A percentile compares a stretch with the other conserved stretches of the same genome.
phyloP scores from a whole-genome alignment of 2,797 vertebrate genomes.

The Xenentodon cancila region DNA sequence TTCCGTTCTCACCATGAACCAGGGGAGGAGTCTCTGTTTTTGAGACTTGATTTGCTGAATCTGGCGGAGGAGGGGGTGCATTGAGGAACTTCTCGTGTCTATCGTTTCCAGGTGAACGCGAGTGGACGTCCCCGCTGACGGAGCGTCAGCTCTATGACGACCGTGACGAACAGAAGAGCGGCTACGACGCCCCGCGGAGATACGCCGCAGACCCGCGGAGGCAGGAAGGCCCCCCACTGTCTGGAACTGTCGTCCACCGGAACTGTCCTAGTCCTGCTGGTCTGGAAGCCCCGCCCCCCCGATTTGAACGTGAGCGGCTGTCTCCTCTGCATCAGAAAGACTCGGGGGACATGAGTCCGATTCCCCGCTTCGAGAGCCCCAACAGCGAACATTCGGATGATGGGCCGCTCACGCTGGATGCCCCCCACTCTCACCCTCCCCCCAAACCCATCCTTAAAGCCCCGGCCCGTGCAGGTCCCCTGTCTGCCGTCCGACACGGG shows the following conservation, averaged over 20 bases:
- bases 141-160: conserved; percentile 65
- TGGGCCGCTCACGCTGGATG: conserved; percentile 60
- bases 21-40: too few species aligned
- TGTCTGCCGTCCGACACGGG: conserved; percentile 31
- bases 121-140: conserved; percentile 75
- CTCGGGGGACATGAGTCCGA: conserved; percentile 67
- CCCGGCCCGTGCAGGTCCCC: accelerated
- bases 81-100: not conserved
- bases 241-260: conserved; percentile 66
- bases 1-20: too few species aligned
- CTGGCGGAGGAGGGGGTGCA: too few species aligned
- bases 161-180: conserved; percentile 77
- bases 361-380: conserved; percentile 81
- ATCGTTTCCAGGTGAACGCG: conserved; percentile 63
- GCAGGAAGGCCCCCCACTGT: conserved; percentile 79
- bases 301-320: conserved; percentile 85
- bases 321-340: conserved; percentile 73
- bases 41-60: too few species aligned
- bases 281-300: conserved; percentile 76
- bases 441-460: conserved; percentile 72
- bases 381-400: conserved; percentile 82
- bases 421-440: conserved; percentile 34
- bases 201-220: conserved; percentile 70
- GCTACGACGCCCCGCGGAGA: conserved; percentile 65
- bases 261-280: conserved; percentile 63